A percentile compares a stretch with the other conserved stretches of the same genome.
phyloP scores from a whole-genome alignment of 2,113 vertebrate species.

The Prunella fulvescens region DNA sequence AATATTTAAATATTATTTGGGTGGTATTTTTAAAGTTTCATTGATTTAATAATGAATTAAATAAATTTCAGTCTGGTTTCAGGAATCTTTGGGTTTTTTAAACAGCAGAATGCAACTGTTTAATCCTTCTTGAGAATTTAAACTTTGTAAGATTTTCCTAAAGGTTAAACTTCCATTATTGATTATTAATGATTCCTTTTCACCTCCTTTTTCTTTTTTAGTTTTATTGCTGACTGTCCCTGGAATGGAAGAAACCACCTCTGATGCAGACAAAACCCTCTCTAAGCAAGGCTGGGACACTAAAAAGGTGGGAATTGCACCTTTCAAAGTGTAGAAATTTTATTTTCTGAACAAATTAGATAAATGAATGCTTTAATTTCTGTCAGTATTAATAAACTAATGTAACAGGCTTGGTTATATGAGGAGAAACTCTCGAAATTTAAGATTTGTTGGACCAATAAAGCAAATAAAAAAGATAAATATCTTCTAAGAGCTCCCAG shows the following conservation, averaged over 20 bases:
- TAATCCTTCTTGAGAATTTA: not conserved
- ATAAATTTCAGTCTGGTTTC: too few species aligned
- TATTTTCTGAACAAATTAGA: not conserved
- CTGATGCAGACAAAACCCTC: constrained; percentile 79
- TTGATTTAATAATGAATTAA: too few species aligned
- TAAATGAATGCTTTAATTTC: not conserved
- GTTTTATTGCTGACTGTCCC: constrained; percentile 90
- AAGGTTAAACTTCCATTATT: not conserved
- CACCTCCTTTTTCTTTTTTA: not conserved
- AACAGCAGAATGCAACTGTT: not conserved
- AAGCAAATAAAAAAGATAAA: not conserved
- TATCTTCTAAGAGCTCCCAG: not conserved
- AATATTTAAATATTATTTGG: too few species aligned
- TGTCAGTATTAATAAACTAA: not conserved
- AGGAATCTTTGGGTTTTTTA: too few species aligned
- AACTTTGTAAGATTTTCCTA: not conserved
- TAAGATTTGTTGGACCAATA: not conserved
- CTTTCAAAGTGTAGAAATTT: accelerated
- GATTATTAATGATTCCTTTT: not conserved
- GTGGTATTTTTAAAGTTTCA: too few species aligned
- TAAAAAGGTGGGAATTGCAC: constrained; percentile 78
- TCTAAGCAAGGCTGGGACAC: constrained; percentile 89
- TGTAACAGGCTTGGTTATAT: not conserved
- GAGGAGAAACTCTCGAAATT: not conserved
- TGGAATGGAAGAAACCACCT: constrained; percentile 85